A percentile compares a stretch with the other conserved stretches of the same genome.
Evolutionary conservation across 2,888 invertebrate genomes (phyloP).

Genomic region (Poecilus cupreus): DNA sequence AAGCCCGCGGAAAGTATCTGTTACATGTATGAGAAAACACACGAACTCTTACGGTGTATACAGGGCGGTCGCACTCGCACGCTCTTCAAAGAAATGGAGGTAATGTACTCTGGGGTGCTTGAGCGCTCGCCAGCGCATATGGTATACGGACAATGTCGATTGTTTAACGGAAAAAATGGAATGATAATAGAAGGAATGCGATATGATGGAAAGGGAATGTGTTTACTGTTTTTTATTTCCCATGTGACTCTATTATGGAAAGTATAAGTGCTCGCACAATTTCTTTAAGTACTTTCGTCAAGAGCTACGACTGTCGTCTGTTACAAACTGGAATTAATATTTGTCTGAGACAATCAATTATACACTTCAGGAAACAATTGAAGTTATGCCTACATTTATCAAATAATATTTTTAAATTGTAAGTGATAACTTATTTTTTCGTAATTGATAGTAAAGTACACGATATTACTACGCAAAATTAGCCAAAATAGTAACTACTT

Average conservation of each 20-base stretch:
- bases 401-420: too few species aligned
- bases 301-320: neutral
- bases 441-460: too few species aligned
- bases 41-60: slow-evolving; percentile 20
- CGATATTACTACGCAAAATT: too few species aligned
- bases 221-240: neutral
- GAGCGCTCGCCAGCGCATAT: neutral
- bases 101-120: slow-evolving; percentile 20
- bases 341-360: too few species aligned
- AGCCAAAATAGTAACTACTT: too few species aligned
- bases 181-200: neutral
- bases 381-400: too few species aligned
- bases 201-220: neutral
- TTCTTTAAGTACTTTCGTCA: neutral
- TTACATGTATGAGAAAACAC: slow-evolving; percentile 54
- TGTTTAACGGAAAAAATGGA: neutral
- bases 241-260: neutral
- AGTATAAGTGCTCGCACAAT: neutral
- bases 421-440: too few species aligned
- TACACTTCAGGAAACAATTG: too few species aligned
- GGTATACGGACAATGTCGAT: slow-evolving; percentile 19
- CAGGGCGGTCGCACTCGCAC: slow-evolving; percentile 8
- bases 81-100: neutral
- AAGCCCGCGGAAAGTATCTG: slow-evolving; percentile 47
- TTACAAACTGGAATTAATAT: too few species aligned